Evolutionary conservation across 2,797 vertebrate species (phyloP).

Genomic region (Masticophis lateralis): DNA sequence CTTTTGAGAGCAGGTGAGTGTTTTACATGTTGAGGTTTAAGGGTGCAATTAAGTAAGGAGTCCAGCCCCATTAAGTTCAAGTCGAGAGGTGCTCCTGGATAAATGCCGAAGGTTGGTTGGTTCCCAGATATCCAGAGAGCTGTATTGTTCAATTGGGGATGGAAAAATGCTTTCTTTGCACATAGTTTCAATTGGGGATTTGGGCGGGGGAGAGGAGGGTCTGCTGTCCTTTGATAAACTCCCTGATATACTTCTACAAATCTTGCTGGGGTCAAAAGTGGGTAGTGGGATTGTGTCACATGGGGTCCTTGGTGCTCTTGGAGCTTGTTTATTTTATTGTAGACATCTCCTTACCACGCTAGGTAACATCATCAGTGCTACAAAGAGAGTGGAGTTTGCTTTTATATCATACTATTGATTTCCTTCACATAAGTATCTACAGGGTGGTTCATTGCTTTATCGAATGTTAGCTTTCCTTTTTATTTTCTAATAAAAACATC

Average conservation of each 20-base stretch:
- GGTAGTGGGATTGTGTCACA: too few species aligned
- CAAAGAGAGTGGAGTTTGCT: too few species aligned
- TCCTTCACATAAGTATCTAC: too few species aligned
- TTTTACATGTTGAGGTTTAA: not conserved
- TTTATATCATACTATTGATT: too few species aligned
- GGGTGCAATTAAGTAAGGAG: not conserved
- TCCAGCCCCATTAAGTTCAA: not conserved
- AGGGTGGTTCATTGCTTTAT: too few species aligned
- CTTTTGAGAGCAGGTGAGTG: not conserved
- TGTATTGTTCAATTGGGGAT: not conserved
- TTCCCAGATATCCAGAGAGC: not conserved
- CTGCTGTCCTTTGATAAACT: not conserved
- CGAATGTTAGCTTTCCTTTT: too few species aligned
- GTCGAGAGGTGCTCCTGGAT: not conserved
- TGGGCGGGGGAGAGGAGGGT: too few species aligned
- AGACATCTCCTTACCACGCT: not conserved
- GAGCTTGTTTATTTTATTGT: not conserved
- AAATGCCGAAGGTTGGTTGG: too few species aligned
- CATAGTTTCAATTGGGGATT: too few species aligned
- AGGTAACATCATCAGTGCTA: too few species aligned
- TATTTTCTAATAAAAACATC: too few species aligned
- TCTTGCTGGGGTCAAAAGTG: not conserved
- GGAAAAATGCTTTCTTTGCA: not conserved
- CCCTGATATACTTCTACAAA: not conserved
- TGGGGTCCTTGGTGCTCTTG: not conserved